A percentile compares a stretch with the other conserved stretches of the same genome.
Conservation (phyloP, 1,140 invertebrate species). For the Tetramorium alpestre region DNA sequence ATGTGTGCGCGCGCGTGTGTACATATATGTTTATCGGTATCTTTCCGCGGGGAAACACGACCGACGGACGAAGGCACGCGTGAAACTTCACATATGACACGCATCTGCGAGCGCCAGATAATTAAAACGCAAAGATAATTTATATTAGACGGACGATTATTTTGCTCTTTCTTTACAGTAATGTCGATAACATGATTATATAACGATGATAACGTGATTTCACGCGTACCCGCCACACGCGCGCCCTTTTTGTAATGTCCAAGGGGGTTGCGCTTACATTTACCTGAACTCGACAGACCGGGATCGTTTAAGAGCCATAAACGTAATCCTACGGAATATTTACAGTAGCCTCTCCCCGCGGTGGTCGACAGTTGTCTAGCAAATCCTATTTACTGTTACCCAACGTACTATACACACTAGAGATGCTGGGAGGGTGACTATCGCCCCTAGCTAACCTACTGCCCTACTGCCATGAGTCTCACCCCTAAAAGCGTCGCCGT, state of each 20-base stretch:
- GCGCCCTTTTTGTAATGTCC: neutral
- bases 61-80: neutral
- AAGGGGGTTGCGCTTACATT: slow-evolving; percentile 14
- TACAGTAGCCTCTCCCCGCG: slow-evolving; percentile 62
- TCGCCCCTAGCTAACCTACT: slow-evolving; percentile 84
- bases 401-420: slow-evolving; percentile 70
- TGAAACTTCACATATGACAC: neutral
- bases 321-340: slow-evolving; percentile 70
- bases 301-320: slow-evolving; percentile 70
- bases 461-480: slow-evolving; percentile 82
- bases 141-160: neutral
- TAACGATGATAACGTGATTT: neutral
- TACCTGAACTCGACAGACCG: slow-evolving; percentile 34
- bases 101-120: neutral
- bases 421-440: slow-evolving; percentile 78
- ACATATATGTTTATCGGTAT: neutral
- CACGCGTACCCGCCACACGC: neutral
- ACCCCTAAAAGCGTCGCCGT: slow-evolving; percentile 72
- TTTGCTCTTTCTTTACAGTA: neutral
- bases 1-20: neutral
- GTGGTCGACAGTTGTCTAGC: slow-evolving; percentile 77
- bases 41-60: neutral
- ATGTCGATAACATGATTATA: neutral
- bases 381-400: slow-evolving; percentile 81
- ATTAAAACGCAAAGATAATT: neutral